Base-by-base conservation (phyloP, 2,113 vertebrate species). In the Tupaia tana region DNA sequence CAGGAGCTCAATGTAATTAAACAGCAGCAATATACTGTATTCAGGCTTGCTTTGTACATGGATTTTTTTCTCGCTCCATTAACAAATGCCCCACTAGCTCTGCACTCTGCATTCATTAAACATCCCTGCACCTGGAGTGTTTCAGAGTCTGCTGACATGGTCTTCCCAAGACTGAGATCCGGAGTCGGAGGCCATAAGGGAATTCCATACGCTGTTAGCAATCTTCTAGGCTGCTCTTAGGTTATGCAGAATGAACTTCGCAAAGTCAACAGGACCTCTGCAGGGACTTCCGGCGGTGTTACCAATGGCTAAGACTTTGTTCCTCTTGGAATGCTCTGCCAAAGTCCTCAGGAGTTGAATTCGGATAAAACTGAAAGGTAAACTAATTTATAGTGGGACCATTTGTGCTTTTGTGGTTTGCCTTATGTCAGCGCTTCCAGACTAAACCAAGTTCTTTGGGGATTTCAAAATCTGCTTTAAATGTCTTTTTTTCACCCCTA, bases 341-440 rank as follows among this genome's bases (percentile, higher is more conserved):
- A 43, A 94, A 95, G 88, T 97, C 94, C 91, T 93, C 94, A 83
- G 96, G 86, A 97, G 95, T 31, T 96, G 91, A 97, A 97, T 98
- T 97, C 63, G 79, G 96, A 96, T 97, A 94, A 89, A 98, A 98
- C 52, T 71, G 96, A 98, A 97, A 98, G 88, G 97, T 97, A 98
- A 98, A 96, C 83, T 97, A 96, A 98, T 98, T 98, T 97, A 96
- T 59, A 97, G 86, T 2, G 2, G 75, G 0, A 11, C 12, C 90
- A 58, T 85, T 95, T 95, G 97, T 93, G 75, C 92, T 97, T 97
- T 79, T 89, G 86, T 12, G 91, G 0, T 95, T 97, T 82, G 91
- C 81, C 91, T 94, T 96, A 70, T 91, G 95, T 97, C 96, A 97
- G 96, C 67, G 83, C 66, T 97, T 98, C 75, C 80, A 89, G 87